Evolutionary conservation across 2,113 vertebrate genomes (phyloP).

Genomic region (Ranitomeya imitator): DNA sequence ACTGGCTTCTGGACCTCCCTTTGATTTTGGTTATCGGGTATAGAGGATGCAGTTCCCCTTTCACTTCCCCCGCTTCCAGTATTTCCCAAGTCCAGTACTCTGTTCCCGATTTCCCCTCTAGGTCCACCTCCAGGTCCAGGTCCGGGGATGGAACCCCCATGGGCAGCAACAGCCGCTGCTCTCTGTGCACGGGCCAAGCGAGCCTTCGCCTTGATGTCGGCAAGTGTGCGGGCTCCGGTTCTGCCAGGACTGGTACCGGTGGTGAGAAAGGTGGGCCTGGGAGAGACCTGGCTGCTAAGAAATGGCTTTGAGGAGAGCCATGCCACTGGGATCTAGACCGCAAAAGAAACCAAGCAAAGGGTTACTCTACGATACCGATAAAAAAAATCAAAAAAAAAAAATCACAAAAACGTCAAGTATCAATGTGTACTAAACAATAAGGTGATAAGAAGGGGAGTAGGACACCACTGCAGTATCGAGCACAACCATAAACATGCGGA

Average conservation of each 20-base stretch:
- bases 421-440: neutral
- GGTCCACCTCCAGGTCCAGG: slow-evolving; percentile 77
- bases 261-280: slow-evolving; percentile 78
- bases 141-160: slow-evolving; percentile 68
- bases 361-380: neutral
- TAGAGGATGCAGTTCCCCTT: slow-evolving; percentile 68
- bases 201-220: slow-evolving; percentile 97
- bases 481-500: no score
- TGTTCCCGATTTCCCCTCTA: slow-evolving; percentile 63
- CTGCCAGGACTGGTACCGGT: slow-evolving; percentile 81
- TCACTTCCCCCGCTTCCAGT: slow-evolving; percentile 77
- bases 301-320: slow-evolving; percentile 82
- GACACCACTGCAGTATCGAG: no score
- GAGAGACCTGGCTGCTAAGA: slow-evolving; percentile 83
- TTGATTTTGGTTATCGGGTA: slow-evolving; percentile 59
- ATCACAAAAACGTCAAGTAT: neutral
- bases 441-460: neutral
- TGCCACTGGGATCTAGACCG: slow-evolving; percentile 85
- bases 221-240: slow-evolving; percentile 91
- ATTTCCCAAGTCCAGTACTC: slow-evolving; percentile 72
- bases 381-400: neutral
- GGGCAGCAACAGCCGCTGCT: slow-evolving; percentile 79
- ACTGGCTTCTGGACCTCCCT: slow-evolving; percentile 58
- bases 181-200: slow-evolving; percentile 89
- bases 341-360: neutral